These are phyloP conservation scores for Caenorhabditis sulstoni DNA, from an alignment of 2,888 invertebrate species.

Conservation along the genomic window DNA sequence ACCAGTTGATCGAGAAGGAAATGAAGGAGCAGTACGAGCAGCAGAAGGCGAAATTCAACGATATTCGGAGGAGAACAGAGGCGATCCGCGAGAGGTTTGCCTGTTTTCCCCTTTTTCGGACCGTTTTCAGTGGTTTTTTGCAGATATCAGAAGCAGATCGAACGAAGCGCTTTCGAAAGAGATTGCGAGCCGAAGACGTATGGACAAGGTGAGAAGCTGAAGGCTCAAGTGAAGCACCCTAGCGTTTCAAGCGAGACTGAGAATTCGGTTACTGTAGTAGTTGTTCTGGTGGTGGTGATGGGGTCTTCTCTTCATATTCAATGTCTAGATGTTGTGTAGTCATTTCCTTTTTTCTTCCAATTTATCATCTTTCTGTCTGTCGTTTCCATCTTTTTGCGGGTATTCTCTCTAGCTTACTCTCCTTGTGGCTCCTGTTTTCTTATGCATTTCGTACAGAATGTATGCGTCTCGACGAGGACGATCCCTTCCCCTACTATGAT, in stretches of 20 bases:
- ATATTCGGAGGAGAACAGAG: constrained; percentile 96
- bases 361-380: constrained; percentile 40
- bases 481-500: constrained; percentile 74
- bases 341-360: constrained; percentile 19
- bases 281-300: constrained; percentile 10
- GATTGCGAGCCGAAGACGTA: constrained; percentile 75
- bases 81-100: constrained; percentile 84
- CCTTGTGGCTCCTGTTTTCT: background rate
- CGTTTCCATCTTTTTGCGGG: background rate
- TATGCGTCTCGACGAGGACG: constrained; percentile 70
- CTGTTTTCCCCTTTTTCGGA: background rate
- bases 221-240: no score
- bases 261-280: background rate
- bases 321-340: constrained; percentile 50
- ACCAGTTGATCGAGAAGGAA: constrained; percentile 91
- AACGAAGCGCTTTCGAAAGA: constrained; percentile 44
- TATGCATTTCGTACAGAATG: constrained; percentile 22
- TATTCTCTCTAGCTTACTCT: background rate
- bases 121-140: background rate
- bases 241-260: no score
- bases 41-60: constrained; percentile 90
- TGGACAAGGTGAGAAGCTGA: constrained; percentile 69
- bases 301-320: background rate
- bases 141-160: constrained; percentile 72
- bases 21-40: constrained; percentile 91